Percentiles rank a stretch among this genome's conserved stretches.
phyloP scores from a whole-genome alignment of 2,797 vertebrate genomes.

The Hylomyscus alleni region DNA sequence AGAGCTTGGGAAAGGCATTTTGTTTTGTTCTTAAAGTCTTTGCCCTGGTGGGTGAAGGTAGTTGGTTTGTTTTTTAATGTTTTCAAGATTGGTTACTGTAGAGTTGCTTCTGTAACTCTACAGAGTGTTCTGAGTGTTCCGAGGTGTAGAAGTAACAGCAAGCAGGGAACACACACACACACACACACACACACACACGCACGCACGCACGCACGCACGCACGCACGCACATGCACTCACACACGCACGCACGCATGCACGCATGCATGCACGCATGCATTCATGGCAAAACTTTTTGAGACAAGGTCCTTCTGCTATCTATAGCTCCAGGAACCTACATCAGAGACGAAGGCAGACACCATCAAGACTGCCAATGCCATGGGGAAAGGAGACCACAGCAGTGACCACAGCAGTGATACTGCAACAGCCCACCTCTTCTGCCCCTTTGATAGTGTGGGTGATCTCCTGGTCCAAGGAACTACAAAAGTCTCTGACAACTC shows the following conservation, averaged over 20 bases:
- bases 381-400: background rate
- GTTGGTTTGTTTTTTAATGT: background rate
- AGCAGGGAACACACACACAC: background rate
- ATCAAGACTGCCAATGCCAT: background rate
- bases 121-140: background rate
- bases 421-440: no score
- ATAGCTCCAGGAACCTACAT: background rate
- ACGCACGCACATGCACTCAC: background rate
- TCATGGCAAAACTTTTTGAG: background rate
- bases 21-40: background rate
- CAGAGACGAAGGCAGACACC: background rate
- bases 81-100: background rate
- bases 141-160: background rate
- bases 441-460: no score
- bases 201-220: fast-evolving
- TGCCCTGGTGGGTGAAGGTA: background rate
- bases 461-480: background rate
- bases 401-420: background rate
- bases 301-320: background rate
- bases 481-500: background rate
- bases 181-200: background rate
- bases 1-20: background rate
- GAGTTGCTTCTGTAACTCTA: background rate
- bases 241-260: background rate
- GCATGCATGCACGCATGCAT: no score